Conservation (phyloP, 2,113 vertebrate species). For the Mixornis gularis region DNA sequence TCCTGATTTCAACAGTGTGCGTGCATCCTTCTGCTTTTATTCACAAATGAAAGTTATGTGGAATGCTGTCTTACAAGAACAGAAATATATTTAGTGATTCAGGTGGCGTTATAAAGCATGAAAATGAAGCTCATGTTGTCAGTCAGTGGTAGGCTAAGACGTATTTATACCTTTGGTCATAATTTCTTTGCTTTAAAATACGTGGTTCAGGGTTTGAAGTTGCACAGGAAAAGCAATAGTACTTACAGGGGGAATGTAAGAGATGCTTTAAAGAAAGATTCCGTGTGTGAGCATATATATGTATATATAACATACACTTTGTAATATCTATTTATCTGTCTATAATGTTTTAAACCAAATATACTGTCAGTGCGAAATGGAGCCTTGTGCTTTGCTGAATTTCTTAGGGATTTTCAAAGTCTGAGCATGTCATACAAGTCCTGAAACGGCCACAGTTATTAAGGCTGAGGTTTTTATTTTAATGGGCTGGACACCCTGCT, state of each 20-base stretch:
- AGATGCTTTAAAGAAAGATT: slow-evolving; percentile 4
- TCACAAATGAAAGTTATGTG: slow-evolving; percentile 37
- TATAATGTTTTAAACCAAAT: slow-evolving; percentile 6
- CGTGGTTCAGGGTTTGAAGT: not conserved
- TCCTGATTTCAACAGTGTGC: not conserved
- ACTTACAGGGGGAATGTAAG: slow-evolving; percentile 36
- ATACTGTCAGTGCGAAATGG: not conserved
- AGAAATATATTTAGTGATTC: slow-evolving; percentile 60
- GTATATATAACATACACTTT: not conserved
- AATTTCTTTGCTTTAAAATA: slow-evolving; percentile 48
- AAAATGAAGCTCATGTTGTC: slow-evolving; percentile 56
- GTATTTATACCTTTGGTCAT: slow-evolving; percentile 55
- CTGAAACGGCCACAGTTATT: not conserved
- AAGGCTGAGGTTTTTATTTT: not conserved
- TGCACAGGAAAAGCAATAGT: not conserved
- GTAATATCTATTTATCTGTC: slow-evolving; percentile 9
- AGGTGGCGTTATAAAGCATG: slow-evolving; percentile 51
- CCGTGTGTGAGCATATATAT: fast-evolving
- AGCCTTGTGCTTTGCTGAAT: not conserved
- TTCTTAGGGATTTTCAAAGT: not conserved
- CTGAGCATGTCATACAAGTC: not conserved
- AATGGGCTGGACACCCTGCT: not conserved
- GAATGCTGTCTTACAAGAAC: slow-evolving; percentile 28
- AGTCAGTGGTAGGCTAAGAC: not conserved
- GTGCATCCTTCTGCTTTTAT: slow-evolving; percentile 36